Evolutionary conservation across 2,113 vertebrate species (phyloP), one percentile per base, ranked within the genome.

Genomic region (Equus quagga): DNA sequence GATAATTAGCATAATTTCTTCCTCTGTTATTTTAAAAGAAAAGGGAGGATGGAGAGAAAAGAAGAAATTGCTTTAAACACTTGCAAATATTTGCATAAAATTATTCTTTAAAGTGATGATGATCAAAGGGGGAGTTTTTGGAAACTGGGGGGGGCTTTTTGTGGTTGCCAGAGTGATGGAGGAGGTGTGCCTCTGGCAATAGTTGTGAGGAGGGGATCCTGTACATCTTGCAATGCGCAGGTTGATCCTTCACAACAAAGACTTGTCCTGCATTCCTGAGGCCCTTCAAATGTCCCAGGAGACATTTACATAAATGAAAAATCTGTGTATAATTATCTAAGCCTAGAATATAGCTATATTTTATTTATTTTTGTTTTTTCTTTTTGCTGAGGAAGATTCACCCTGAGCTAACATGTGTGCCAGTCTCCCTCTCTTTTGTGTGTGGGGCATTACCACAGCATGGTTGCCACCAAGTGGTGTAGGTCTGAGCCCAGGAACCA

Each of bases 1-100:
- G 36, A 33, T 60, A 85, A 89, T 84, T 44, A 73, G 56, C 26
- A 58, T 73, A 19, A 90, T 44, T 93, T 80, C 58, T 86, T 65
- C 54, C 46, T 78, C 19, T 79, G 26, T 90, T 78, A 79, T 70
- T 70, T 93, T 88, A 21, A 81, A 81, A 89, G 82, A 58, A 92
- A 69, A 46, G 8, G 33, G 17, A 19, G 28, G 0, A 41, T 1
- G 26, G n/a, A 75, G 64, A 73, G 36, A 23, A 60, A 96, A 94
- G 73, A 87, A 88, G 62, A 80, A 89, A 93, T 73, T 15, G 21
- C 79, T 56, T 85, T 72, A 95, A 79, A 49, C 15, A 65, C 85
- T 95, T 85, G 18, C 23, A 85, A 41, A 36, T 49, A 26, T 67
- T 73, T 54, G 10, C 31, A 83, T 72, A 88, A 88, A 92, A 79